A percentile compares a stretch with the other conserved stretches of the same genome.
phyloP scores from a whole-genome alignment of 2,797 vertebrate species.

The Vespertilio murinus region DNA sequence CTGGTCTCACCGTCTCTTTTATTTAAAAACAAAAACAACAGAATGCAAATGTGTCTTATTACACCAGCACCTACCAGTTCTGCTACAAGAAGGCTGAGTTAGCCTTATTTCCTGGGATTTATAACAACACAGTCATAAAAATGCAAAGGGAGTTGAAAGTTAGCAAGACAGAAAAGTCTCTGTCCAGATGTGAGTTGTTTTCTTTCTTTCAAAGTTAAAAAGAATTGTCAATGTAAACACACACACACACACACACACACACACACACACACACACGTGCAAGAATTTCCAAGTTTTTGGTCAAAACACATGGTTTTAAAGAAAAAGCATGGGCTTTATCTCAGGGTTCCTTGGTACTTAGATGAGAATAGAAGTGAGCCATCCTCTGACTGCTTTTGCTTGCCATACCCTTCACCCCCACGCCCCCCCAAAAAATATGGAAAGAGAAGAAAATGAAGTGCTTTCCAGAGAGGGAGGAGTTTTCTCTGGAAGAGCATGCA shows the following conservation, averaged over 20 bases:
- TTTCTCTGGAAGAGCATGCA: neutral
- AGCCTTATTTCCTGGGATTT: conserved; percentile 63
- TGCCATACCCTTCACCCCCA: neutral
- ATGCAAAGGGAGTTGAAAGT: conserved; percentile 19
- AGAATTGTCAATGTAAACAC: neutral
- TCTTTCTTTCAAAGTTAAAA: conserved; percentile 23
- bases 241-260: neutral
- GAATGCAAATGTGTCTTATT: conserved; percentile 66
- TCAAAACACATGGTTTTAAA: neutral
- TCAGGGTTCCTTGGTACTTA: neutral
- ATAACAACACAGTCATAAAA: conserved; percentile 50
- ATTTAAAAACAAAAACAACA: conserved; percentile 46
- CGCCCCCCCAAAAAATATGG: neutral
- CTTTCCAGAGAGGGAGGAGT: neutral
- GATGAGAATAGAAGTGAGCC: neutral
- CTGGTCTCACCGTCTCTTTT: conserved; percentile 68
- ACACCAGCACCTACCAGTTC: neutral
- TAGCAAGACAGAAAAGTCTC: conserved; percentile 41
- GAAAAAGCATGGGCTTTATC: neutral
- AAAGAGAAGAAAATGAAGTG: conserved; percentile 28
- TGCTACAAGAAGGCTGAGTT: neutral
- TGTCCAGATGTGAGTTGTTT: conserved; percentile 35
- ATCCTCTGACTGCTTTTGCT: neutral
- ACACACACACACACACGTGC: neutral
- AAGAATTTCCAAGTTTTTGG: neutral